Percentiles rank a stretch among this genome's conserved stretches.
These are phyloP conservation scores for Salticus scenicus DNA, from an alignment of 2,888 invertebrate species.

Conservation along the genomic window DNA sequence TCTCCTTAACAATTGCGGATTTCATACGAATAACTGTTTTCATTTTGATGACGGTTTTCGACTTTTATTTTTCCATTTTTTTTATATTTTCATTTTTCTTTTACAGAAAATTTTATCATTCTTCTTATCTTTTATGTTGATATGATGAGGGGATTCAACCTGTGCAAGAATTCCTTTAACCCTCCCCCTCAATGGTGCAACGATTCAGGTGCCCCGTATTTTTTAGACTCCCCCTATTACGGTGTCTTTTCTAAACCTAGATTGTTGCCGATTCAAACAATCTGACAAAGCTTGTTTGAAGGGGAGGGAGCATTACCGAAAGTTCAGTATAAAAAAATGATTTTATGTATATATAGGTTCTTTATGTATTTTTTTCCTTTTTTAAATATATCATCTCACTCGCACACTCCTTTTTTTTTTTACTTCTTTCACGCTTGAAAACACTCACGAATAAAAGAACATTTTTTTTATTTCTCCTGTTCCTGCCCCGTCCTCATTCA, in stretches of 20 bases:
- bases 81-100: not conserved
- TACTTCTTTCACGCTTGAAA: constrained; percentile 50
- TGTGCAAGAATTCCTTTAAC: constrained; percentile 51
- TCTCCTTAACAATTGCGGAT: constrained; percentile 20
- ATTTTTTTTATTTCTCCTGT: constrained; percentile 27
- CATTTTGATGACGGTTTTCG: constrained; percentile 40
- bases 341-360: constrained; percentile 31
- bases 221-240: constrained; percentile 45
- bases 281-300: constrained; percentile 50
- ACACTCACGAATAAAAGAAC: constrained; percentile 54
- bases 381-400: constrained; percentile 59
- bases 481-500: constrained; percentile 1
- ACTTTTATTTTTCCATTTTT: constrained; percentile 25
- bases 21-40: constrained; percentile 44
- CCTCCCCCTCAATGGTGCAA: constrained; percentile 51
- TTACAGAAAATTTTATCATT: constrained; percentile 36
- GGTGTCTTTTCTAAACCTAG: constrained; percentile 58
- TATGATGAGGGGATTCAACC: constrained; percentile 37
- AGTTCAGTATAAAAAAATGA: constrained; percentile 22
- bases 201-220: constrained; percentile 38
- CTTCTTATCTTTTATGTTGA: constrained; percentile 26
- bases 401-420: constrained; percentile 54
- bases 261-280: constrained; percentile 60
- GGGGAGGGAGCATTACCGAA: constrained; percentile 20
- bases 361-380: constrained; percentile 45